A percentile compares a stretch with the other conserved stretches of the same genome.
phyloP scores from a whole-genome alignment of 1,140 invertebrate genomes.

The Drosophila mojavensis region DNA sequence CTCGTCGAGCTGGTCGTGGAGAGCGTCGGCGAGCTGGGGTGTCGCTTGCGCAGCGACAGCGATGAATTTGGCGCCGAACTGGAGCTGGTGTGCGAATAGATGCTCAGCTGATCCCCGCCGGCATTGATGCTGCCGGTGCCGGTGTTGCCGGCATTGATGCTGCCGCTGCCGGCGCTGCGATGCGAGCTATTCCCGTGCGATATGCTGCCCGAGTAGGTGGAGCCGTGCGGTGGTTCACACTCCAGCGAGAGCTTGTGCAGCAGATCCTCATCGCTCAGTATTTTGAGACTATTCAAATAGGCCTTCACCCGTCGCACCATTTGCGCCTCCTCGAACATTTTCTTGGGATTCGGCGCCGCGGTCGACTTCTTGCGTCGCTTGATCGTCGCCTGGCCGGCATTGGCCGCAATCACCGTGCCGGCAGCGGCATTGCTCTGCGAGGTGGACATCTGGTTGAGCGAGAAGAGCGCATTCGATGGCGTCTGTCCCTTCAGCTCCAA shows the following conservation, averaged over 20 bases:
- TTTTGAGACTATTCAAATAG: conserved; percentile 96
- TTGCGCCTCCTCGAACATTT: conserved; percentile 99
- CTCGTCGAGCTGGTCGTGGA: conserved; percentile 95
- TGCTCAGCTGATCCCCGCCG: conserved; percentile 76
- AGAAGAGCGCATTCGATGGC: conserved; percentile 94
- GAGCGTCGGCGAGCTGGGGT: conserved; percentile 88
- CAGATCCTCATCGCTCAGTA: conserved; percentile 93
- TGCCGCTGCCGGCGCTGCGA: conserved; percentile 81
- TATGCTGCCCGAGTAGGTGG: conserved; percentile 85
- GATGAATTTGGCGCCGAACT: conserved; percentile 76
- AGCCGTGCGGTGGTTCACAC: conserved; percentile 90
- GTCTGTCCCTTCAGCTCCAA: conserved; percentile 93
- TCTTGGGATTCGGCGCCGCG: conserved; percentile 96
- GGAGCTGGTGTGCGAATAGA: conserved; percentile 72
- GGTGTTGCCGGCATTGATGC: conserved; percentile 57
- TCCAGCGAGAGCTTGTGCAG: conserved; percentile 94
- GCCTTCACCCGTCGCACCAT: conserved; percentile 98
- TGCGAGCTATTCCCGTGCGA: conserved; percentile 74
- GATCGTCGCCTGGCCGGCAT: conserved; percentile 91
- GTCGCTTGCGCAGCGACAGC: conserved; percentile 87
- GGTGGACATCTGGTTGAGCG: conserved; percentile 93
- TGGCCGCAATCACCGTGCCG: conserved; percentile 70
- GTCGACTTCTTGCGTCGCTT: conserved; percentile 96
- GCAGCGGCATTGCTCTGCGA: conserved; percentile 84
- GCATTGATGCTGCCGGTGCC: conserved; percentile 61